These are phyloP conservation scores for Dasysyrphus tricinctus DNA, from an alignment of 2,888 invertebrate species.

Conservation along the genomic window DNA sequence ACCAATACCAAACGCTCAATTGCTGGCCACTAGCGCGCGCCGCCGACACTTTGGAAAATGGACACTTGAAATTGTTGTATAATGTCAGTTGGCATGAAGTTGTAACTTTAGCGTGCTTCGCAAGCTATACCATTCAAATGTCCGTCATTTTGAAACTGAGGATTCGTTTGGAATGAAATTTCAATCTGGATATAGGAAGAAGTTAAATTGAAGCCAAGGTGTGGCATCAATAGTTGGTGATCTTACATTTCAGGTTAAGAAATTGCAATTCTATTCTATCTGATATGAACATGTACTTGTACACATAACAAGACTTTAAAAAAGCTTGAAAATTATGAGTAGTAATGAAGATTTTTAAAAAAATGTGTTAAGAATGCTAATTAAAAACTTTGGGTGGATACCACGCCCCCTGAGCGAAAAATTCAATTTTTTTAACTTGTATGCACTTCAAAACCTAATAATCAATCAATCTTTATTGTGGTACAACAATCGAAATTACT, in stretches of 20 bases:
- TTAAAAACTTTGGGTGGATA: too few relatives aligned
- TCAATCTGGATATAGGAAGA: conserved; percentile 31
- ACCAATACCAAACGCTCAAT: not conserved
- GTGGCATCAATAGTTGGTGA: not conserved
- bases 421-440: too few relatives aligned
- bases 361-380: too few relatives aligned
- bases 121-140: conserved; percentile 65
- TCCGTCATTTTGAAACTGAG: conserved; percentile 46
- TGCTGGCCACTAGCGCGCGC: not conserved
- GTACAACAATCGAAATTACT: too few relatives aligned
- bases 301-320: too few relatives aligned
- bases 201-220: conserved; percentile 19
- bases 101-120: conserved; percentile 62
- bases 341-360: too few relatives aligned
- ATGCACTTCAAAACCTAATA: too few relatives aligned
- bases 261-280: not conserved
- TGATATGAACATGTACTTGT: too few relatives aligned
- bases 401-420: too few relatives aligned
- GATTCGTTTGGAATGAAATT: conserved; percentile 26
- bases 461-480: too few relatives aligned
- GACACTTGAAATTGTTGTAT: conserved; percentile 67
- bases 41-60: conserved; percentile 60
- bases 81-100: conserved; percentile 61
- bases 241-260: not conserved
- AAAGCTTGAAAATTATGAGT: too few relatives aligned